Evolutionary conservation across 1,140 invertebrate species (phyloP).

Genomic region (Arion vulgaris): DNA sequence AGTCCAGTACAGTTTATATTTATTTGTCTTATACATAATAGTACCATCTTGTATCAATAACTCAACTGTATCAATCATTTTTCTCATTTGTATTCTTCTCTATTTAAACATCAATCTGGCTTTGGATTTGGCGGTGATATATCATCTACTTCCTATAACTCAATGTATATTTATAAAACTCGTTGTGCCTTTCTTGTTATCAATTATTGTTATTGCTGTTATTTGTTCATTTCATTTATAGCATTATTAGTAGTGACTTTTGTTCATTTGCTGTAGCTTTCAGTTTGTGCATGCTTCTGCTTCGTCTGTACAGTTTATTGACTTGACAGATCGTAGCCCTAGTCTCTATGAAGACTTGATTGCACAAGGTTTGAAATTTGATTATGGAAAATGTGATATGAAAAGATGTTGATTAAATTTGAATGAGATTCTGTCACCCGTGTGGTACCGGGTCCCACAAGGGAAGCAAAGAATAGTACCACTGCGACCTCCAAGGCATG

Average conservation of each 20-base stretch:
- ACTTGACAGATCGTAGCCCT: background rate
- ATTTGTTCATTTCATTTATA: background rate
- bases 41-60: too few relatives aligned
- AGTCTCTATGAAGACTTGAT: background rate
- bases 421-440: too few relatives aligned
- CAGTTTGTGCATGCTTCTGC: slow-evolving; percentile 30
- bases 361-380: background rate
- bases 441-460: too few relatives aligned
- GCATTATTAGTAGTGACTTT: slow-evolving; percentile 32
- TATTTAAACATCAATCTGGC: background rate
- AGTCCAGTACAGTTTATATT: too few relatives aligned
- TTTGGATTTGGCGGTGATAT: slow-evolving; percentile 16
- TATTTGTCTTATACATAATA: too few relatives aligned
- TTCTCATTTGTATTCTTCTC: slow-evolving; percentile 2
- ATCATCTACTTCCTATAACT: slow-evolving; percentile 6
- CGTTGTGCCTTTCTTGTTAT: background rate
- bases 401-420: too few relatives aligned
- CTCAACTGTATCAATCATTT: background rate
- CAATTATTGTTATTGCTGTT: background rate
- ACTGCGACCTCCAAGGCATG: too few relatives aligned
- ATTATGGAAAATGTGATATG: too few relatives aligned
- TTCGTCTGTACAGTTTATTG: slow-evolving; percentile 28
- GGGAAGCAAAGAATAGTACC: too few relatives aligned
- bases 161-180: slow-evolving; percentile 9
- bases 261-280: slow-evolving; percentile 41